phyloP scores from a whole-genome alignment of 2,113 vertebrate genomes.

The Electrona antarctica region DNA sequence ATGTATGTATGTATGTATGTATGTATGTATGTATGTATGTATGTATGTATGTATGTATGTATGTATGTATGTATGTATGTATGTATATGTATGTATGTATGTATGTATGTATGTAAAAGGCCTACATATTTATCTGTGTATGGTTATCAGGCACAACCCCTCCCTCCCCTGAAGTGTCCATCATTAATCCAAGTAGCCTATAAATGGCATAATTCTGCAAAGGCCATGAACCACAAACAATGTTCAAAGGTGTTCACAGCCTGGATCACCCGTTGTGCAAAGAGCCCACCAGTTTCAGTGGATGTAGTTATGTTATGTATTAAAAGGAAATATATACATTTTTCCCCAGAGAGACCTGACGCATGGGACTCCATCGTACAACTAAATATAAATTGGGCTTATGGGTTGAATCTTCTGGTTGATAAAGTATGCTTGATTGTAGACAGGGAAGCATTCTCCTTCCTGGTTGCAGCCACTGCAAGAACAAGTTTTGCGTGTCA shows the following conservation, averaged over 20 bases:
- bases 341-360: too few relatives aligned
- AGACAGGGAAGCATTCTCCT: not conserved
- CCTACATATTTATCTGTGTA: conserved; percentile 21
- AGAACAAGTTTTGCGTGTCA: conserved; percentile 12
- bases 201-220: conserved; percentile 17
- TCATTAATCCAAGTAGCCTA: conserved; percentile 24
- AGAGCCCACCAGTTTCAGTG: too few relatives aligned
- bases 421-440: conserved; percentile 4
- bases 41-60: conserved; percentile 25
- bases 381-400: too few relatives aligned
- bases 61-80: not conserved
- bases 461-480: conserved; percentile 7
- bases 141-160: conserved; percentile 15
- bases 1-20: conserved; percentile 25
- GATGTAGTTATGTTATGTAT: too few relatives aligned
- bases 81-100: not conserved
- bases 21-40: not conserved
- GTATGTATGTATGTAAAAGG: conserved; percentile 4
- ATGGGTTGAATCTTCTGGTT: not conserved
- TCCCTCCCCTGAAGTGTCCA: not conserved
- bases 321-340: too few relatives aligned
- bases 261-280: too few relatives aligned
- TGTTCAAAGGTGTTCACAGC: too few relatives aligned
- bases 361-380: too few relatives aligned
- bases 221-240: conserved; percentile 16